Evolutionary conservation across 2,888 invertebrate genomes (phyloP), one percentile per base, ranked within the genome.

Genomic region (Andrena dorsata): DNA sequence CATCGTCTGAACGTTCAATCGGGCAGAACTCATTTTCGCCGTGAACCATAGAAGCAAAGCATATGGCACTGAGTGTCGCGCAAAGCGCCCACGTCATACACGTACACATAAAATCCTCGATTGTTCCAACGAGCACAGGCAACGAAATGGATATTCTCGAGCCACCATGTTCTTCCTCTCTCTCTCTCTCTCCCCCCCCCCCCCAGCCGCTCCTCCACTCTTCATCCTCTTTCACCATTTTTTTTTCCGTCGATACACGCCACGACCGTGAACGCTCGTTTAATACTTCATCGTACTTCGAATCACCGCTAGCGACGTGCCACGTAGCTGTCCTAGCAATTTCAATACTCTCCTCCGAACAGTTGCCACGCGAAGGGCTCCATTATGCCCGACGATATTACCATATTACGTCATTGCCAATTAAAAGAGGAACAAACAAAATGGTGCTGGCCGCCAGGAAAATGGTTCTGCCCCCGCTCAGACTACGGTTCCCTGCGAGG

Each of bases 111-210:
- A 49, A 70, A n/a, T 30, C 13, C 30, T 30, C 41, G 20, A 20
- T 56, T 20, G 35, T 60, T 41, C 6, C 28, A 26, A 49, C 23
- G 20, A 74, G 30, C 13, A 28, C 23, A 7, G 16, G 26, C 6
- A 47, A 56, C 16, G 49, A 13, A 75, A 70, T 61, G 41, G 8
- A 20, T 28, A n/a, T 56, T 70, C 20, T 13, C 49, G 32, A 49
- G n/a, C 35, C 23, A 23, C 23, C 56, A 32, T 41, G n/a, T 51
- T 16, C 60, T 32, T 70, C 61, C 49, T 61, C 61, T 51, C 70
- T 61, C 28, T 35, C 56, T 10, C 53, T 8, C 13, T 56, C 66
- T 47, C n/a, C n/a, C 60, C 16, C 26, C 32, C 23, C 30, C 32
- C 49, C 51, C 49, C 35, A 23, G 35, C 61, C 60, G 20, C 20